phyloP scores from a whole-genome alignment of 2,113 vertebrate genomes.

The Coracopsis vasa region DNA sequence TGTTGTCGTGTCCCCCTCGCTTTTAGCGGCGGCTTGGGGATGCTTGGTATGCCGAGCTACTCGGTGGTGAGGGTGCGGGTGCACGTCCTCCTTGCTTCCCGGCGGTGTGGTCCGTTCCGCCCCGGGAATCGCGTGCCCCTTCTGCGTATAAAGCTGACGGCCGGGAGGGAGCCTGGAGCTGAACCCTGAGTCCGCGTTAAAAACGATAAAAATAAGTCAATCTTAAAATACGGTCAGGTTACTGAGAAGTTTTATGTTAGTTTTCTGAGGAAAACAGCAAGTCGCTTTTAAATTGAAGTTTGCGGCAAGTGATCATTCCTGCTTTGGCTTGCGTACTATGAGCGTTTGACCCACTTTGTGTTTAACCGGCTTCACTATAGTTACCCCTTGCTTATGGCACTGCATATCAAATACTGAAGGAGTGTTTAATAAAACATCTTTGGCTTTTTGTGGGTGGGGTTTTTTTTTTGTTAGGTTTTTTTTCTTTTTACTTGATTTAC shows the following conservation, averaged over 20 bases:
- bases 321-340: background rate
- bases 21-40: background rate
- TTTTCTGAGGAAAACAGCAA: background rate
- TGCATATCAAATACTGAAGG: accelerated
- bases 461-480: too few species aligned
- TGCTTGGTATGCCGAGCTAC: background rate
- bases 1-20: too few species aligned
- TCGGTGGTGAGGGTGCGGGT: background rate
- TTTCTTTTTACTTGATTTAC: background rate
- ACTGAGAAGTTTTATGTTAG: background rate
- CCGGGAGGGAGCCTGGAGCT: too few species aligned
- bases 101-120: background rate
- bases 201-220: background rate
- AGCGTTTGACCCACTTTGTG: background rate
- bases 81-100: background rate
- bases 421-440: background rate
- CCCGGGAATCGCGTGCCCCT: background rate
- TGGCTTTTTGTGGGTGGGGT: background rate
- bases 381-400: background rate
- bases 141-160: background rate
- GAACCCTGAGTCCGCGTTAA: background rate
- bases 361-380: background rate
- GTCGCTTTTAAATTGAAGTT: background rate
- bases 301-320: background rate
- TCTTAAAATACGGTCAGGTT: too few species aligned